These are phyloP conservation scores for Acanthacorydalis orientalis DNA, from an alignment of 2,888 invertebrate species.

Conservation along the genomic window DNA sequence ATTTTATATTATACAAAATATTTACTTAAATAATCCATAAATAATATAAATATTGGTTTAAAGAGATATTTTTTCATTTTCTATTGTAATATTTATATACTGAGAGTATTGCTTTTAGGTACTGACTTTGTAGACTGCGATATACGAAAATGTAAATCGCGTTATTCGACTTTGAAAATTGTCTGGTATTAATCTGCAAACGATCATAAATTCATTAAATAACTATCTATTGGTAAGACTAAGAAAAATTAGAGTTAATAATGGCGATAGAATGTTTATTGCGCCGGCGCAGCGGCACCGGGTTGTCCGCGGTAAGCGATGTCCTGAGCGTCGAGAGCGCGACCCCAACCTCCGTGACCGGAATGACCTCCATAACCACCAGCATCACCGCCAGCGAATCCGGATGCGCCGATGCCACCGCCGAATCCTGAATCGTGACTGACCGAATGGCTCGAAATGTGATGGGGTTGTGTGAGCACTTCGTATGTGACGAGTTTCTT, in stretches of 20 bases:
- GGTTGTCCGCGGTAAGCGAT: slow-evolving; percentile 62
- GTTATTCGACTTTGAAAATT: neutral
- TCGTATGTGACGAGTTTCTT: slow-evolving; percentile 79
- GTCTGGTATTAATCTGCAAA: neutral
- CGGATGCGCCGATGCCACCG: slow-evolving; percentile 32
- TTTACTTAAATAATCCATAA: neutral
- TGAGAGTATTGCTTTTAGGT: slow-evolving; percentile 2
- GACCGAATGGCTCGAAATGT: slow-evolving; percentile 48
- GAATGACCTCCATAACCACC: slow-evolving; percentile 37
- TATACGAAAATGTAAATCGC: neutral
- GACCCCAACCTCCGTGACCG: slow-evolving; percentile 55
- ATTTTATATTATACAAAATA: neutral
- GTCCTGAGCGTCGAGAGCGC: slow-evolving; percentile 57
- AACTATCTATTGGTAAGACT: neutral
- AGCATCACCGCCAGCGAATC: slow-evolving; percentile 31
- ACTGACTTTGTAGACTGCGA: slow-evolving; percentile 2
- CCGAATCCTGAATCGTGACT: slow-evolving; percentile 46
- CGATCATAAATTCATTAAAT: neutral
- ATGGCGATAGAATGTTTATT: neutral
- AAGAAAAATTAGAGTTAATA: neutral
- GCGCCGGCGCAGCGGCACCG: slow-evolving; percentile 25
- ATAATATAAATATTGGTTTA: neutral
- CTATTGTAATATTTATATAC: neutral
- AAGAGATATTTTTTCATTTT: neutral
- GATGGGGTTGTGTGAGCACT: slow-evolving; percentile 72